Evolutionary conservation across 2,797 vertebrate genomes (phyloP).

Genomic region (Acrossocheilus fasciatus): DNA sequence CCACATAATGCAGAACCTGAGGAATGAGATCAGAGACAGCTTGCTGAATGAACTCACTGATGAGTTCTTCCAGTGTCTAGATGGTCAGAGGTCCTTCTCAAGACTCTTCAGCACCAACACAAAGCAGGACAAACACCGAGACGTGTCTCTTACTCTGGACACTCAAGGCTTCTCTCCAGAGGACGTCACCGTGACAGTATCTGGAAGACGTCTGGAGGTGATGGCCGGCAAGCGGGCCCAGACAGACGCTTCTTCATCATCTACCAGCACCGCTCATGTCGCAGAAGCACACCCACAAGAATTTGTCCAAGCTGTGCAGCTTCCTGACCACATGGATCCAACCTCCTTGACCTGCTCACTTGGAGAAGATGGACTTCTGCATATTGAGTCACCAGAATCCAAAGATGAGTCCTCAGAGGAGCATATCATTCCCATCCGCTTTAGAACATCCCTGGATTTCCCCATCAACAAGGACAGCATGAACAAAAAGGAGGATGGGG

Average conservation of each 20-base stretch:
- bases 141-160: constrained; percentile 71
- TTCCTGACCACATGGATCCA: constrained; percentile 74
- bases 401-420: constrained; percentile 54
- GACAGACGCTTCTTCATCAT: constrained; percentile 59
- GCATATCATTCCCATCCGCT: constrained; percentile 63
- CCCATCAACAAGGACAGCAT: constrained; percentile 66
- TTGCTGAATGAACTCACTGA: constrained; percentile 54
- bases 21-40: constrained; percentile 66
- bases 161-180: constrained; percentile 73
- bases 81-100: constrained; percentile 40
- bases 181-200: constrained; percentile 77
- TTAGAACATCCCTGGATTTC: constrained; percentile 76
- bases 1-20: constrained; percentile 69
- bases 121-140: constrained; percentile 60
- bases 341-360: constrained; percentile 74
- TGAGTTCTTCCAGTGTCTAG: constrained; percentile 45
- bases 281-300: constrained; percentile 60
- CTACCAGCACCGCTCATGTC: constrained; percentile 27
- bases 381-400: constrained; percentile 67
- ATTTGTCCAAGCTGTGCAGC: constrained; percentile 70
- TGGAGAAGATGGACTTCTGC: constrained; percentile 75
- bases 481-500: constrained; percentile 20
- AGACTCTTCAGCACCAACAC: constrained; percentile 34
- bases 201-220: constrained; percentile 73
- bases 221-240: constrained; percentile 69